Evolutionary conservation across 2,113 vertebrate genomes (phyloP).

Genomic region (Cephalopholis sonnerati): DNA sequence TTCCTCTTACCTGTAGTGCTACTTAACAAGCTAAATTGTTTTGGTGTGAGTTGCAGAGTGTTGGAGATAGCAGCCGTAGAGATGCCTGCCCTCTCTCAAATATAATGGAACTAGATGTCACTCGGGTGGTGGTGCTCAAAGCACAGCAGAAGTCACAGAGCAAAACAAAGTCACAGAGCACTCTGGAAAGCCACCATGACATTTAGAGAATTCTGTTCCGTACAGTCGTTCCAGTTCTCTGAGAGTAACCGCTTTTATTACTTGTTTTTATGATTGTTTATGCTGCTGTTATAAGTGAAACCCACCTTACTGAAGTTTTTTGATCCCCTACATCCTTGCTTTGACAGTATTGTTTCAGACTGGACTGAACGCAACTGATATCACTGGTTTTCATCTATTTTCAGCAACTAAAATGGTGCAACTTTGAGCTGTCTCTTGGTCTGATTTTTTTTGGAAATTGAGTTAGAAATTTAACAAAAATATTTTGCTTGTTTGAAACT

Average conservation of each 20-base stretch:
- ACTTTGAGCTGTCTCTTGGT: neutral
- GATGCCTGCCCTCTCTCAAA: too few relatives aligned
- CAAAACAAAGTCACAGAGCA: neutral
- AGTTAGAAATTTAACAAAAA: neutral
- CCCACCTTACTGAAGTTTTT: neutral
- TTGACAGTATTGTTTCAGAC: neutral
- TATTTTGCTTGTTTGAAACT: neutral
- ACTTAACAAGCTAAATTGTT: too few relatives aligned
- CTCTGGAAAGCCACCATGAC: constrained; percentile 2
- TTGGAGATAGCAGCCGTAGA: too few relatives aligned
- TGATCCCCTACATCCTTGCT: neutral
- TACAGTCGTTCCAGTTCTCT: neutral
- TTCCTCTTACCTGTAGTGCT: too few relatives aligned
- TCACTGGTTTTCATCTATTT: neutral
- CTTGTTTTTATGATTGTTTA: neutral
- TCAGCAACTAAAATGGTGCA: neutral
- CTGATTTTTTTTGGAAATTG: neutral
- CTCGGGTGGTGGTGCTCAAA: too few relatives aligned
- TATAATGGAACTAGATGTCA: too few relatives aligned
- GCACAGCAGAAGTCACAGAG: too few relatives aligned
- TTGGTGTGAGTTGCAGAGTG: too few relatives aligned
- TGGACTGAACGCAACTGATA: neutral
- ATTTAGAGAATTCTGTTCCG: neutral
- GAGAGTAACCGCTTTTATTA: neutral
- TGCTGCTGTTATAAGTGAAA: neutral